Conservation (phyloP, 2,888 invertebrate genomes). For the Sesamia inferens region DNA sequence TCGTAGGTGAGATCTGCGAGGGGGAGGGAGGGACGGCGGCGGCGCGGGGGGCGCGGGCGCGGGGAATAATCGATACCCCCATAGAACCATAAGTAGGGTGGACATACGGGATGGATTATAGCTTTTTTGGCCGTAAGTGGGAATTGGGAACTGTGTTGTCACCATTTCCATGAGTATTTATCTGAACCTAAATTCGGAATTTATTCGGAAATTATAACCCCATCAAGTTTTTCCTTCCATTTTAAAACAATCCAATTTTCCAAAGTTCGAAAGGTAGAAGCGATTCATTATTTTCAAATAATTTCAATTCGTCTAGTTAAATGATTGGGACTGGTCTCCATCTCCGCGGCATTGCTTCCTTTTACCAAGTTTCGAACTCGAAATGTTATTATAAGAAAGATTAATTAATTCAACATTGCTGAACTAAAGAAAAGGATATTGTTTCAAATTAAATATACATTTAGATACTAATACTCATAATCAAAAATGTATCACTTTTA, state of each 20-base stretch:
- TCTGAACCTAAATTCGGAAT: not conserved
- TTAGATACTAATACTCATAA: constrained; percentile 31
- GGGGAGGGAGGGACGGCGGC: constrained; percentile 53
- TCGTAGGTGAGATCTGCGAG: constrained; percentile 70
- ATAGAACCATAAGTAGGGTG: constrained; percentile 86
- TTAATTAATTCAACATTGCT: constrained; percentile 64
- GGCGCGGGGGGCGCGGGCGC: constrained; percentile 53
- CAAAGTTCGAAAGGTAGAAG: constrained; percentile 25
- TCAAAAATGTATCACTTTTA: constrained; percentile 22
- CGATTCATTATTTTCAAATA: constrained; percentile 48
- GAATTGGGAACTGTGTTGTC: constrained; percentile 37
- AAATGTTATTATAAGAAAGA: constrained; percentile 62
- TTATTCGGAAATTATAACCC: not conserved
- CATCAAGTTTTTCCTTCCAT: not conserved
- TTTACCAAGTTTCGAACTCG: constrained; percentile 55
- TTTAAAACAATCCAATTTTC: constrained; percentile 12
- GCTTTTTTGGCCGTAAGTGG: constrained; percentile 77
- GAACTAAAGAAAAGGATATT: constrained; percentile 58
- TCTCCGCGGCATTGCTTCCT: constrained; percentile 42
- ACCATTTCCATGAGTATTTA: constrained; percentile 24
- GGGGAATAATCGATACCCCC: constrained; percentile 85
- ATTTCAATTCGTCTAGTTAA: constrained; percentile 53
- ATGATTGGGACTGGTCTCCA: constrained; percentile 35
- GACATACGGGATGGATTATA: constrained; percentile 80
- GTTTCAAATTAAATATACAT: constrained; percentile 62